These are phyloP conservation scores for Pseudoatta argentina DNA, from an alignment of 1,140 invertebrate genomes.

Conservation along the genomic window DNA sequence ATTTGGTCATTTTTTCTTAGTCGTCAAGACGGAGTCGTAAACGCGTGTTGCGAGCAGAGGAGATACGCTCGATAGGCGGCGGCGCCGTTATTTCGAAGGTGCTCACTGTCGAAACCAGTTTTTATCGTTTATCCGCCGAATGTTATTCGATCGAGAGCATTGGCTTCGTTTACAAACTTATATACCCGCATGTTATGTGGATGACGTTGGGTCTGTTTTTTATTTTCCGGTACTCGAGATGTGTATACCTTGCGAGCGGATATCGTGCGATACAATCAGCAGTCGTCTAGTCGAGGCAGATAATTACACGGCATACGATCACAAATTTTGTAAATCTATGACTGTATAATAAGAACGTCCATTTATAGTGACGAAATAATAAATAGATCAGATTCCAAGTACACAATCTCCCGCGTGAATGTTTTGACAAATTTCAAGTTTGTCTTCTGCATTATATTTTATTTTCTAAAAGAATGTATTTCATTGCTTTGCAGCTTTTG, in stretches of 20 bases:
- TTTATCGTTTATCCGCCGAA: conserved; percentile 69
- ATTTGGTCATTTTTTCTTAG: background rate
- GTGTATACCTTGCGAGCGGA: conserved; percentile 21
- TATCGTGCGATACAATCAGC: conserved; percentile 64
- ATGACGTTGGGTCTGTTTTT: conserved; percentile 21
- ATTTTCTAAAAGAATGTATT: conserved; percentile 41
- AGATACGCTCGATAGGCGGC: conserved; percentile 38
- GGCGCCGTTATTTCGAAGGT: conserved; percentile 72
- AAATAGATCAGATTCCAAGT: background rate
- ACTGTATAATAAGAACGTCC: conserved; percentile 35
- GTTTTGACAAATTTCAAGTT: conserved; percentile 10
- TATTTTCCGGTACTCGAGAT: conserved; percentile 3
- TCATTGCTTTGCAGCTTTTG: conserved; percentile 88
- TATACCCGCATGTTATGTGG: background rate
- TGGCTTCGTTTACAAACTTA: conserved; percentile 67
- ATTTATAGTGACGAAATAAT: background rate
- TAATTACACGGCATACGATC: conserved; percentile 71
- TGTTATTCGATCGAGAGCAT: conserved; percentile 66
- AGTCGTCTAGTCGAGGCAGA: conserved; percentile 50
- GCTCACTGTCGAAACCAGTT: conserved; percentile 70
- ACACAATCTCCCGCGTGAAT: background rate
- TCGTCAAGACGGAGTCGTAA: conserved; percentile 57
- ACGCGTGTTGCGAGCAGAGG: conserved; percentile 31
- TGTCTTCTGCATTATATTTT: background rate
- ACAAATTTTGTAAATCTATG: conserved; percentile 3